Evolutionary conservation across 2,113 vertebrate genomes (phyloP).

Genomic region (Nematolebias whitei): DNA sequence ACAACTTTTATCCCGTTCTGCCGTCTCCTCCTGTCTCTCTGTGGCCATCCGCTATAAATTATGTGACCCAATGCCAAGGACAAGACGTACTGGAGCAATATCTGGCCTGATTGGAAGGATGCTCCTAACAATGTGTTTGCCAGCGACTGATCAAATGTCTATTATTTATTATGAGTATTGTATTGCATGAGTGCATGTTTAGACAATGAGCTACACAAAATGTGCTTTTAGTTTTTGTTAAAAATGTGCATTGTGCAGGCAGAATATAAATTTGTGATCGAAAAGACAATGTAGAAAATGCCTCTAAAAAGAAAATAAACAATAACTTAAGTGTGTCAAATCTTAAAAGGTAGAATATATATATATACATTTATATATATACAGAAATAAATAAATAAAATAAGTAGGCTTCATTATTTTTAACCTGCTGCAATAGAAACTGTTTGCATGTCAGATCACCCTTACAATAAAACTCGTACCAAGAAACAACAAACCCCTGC

Average conservation of each 20-base stretch:
- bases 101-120: conserved; percentile 25
- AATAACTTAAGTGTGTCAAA: conserved; percentile 25
- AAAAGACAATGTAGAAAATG: too few species aligned
- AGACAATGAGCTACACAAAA: not conserved
- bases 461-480: not conserved
- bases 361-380: too few species aligned
- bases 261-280: too few species aligned
- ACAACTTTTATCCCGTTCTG: conserved; percentile 31
- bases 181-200: conserved; percentile 9
- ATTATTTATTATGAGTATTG: conserved; percentile 26
- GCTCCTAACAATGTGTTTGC: not conserved
- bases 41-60: conserved; percentile 56
- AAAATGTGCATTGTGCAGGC: conserved; percentile 17
- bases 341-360: not conserved
- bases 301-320: too few species aligned
- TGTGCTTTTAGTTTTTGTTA: conserved; percentile 37
- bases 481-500: conserved; percentile 24
- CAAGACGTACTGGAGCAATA: conserved; percentile 37
- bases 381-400: too few species aligned
- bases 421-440: conserved; percentile 12
- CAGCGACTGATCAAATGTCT: not conserved
- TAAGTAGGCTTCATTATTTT: conserved; percentile 29
- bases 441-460: conserved; percentile 17
- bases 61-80: conserved; percentile 57
- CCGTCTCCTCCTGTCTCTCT: conserved; percentile 14